Conservation (phyloP, 1,140 invertebrate genomes). For the Atta colombica region DNA sequence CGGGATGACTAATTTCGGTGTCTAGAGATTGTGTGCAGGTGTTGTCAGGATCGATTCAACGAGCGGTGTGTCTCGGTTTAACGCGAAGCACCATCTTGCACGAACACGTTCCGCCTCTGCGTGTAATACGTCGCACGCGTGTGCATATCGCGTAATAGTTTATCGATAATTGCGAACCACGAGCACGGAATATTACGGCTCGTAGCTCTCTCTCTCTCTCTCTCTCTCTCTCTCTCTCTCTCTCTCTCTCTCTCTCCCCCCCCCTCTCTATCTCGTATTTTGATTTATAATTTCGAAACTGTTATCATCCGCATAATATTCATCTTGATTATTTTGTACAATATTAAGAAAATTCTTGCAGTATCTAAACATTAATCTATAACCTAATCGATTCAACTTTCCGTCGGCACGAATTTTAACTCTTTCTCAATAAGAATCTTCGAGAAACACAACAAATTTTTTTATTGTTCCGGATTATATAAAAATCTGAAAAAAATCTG, state of each 20-base stretch:
- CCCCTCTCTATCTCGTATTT: not conserved
- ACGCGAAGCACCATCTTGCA: constrained; percentile 60
- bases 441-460: too few relatives aligned
- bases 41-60: constrained; percentile 52
- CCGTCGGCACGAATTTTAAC: too few relatives aligned
- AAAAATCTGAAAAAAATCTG: too few relatives aligned
- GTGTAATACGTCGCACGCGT: constrained; percentile 38
- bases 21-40: constrained; percentile 59
- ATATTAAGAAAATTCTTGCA: not conserved
- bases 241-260: not conserved
- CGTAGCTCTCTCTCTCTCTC: not conserved
- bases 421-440: too few relatives aligned
- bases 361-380: not conserved
- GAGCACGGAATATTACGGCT: not conserved
- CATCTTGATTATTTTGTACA: not conserved
- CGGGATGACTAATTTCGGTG: constrained; percentile 60
- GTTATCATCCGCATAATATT: not conserved
- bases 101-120: constrained; percentile 28
- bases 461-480: too few relatives aligned
- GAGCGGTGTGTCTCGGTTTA: constrained; percentile 56
- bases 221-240: too few relatives aligned
- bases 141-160: constrained; percentile 56
- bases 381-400: not conserved
- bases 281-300: constrained; percentile 16
- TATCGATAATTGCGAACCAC: constrained; percentile 24